phyloP scores from a whole-genome alignment of 2,888 invertebrate species.

The Agriopis aurantiaria region DNA sequence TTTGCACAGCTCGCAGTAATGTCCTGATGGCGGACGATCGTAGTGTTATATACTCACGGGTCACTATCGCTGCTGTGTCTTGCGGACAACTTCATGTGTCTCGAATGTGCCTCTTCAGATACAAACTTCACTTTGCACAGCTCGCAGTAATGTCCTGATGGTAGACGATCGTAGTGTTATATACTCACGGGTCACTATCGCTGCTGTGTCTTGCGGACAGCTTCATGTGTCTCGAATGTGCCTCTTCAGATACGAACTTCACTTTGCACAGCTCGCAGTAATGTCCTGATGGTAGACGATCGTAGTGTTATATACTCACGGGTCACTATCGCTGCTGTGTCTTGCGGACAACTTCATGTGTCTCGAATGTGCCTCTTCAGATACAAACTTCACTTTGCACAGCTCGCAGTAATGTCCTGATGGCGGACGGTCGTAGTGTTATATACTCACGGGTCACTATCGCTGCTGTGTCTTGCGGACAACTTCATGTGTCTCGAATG shows the following conservation, averaged over 20 bases:
- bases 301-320: slow-evolving; percentile 56
- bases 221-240: slow-evolving; percentile 65
- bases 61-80: no score
- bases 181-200: no score
- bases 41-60: no score
- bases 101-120: no score
- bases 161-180: no score
- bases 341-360: slow-evolving; percentile 70
- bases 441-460: slow-evolving; percentile 67
- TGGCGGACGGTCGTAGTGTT: no score
- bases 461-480: slow-evolving; percentile 70
- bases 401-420: slow-evolving; percentile 63
- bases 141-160: no score
- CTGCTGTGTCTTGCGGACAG: no score
- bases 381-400: slow-evolving; percentile 65
- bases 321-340: slow-evolving; percentile 70
- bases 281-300: slow-evolving; percentile 51
- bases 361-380: slow-evolving; percentile 64
- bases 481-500: slow-evolving; percentile 70
- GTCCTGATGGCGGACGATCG: no score
- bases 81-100: no score
- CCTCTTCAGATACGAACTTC: slow-evolving; percentile 64
- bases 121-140: no score
- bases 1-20: slow-evolving; percentile 63
- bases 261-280: slow-evolving; percentile 67